Evolutionary conservation across 2,797 vertebrate genomes (phyloP).

Genomic region (Hozukius guyotensis): DNA sequence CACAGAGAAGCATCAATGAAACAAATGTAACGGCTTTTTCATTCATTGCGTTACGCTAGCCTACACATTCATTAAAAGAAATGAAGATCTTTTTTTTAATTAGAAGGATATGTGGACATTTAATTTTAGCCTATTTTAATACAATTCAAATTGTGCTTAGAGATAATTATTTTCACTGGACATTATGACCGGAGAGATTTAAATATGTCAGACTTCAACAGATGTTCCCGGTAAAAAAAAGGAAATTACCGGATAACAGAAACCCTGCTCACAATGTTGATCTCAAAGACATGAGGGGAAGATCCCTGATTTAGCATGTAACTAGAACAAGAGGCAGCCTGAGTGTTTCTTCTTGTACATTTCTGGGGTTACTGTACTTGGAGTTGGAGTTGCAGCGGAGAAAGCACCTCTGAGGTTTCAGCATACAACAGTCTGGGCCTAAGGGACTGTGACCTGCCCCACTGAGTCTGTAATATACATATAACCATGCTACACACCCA

Average conservation of each 20-base stretch:
- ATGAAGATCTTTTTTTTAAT: too few relatives aligned
- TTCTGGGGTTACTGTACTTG: not conserved
- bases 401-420: constrained; percentile 25
- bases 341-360: constrained; percentile 29
- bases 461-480: constrained; percentile 51
- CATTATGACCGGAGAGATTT: not conserved
- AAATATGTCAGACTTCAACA: not conserved
- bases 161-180: not conserved
- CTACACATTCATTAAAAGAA: too few relatives aligned
- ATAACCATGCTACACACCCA: constrained; percentile 40
- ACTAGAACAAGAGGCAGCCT: constrained; percentile 34
- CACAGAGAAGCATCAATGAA: too few relatives aligned
- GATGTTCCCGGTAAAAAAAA: not conserved
- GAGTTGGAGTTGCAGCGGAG: not conserved
- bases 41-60: too few relatives aligned
- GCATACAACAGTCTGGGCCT: constrained; percentile 13
- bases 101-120: too few relatives aligned
- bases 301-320: constrained; percentile 41
- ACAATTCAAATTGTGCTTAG: not conserved
- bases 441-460: constrained; percentile 41
- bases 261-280: not conserved
- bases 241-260: not conserved
- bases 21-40: too few relatives aligned
- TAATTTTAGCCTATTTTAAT: not conserved
- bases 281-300: constrained; percentile 15